These are phyloP conservation scores for Lysandra coridon DNA, from an alignment of 2,888 invertebrate genomes.

Conservation along the genomic window DNA sequence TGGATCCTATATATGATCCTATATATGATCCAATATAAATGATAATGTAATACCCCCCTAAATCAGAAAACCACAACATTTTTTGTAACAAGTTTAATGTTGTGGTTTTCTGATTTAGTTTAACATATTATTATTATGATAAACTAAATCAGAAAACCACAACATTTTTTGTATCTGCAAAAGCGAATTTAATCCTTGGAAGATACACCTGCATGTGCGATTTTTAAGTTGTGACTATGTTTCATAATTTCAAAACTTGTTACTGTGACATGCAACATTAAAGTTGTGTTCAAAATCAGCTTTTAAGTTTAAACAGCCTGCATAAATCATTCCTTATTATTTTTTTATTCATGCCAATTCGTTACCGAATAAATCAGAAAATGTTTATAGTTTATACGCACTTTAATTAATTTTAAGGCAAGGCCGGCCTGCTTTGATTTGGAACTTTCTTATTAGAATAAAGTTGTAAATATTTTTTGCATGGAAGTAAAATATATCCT, in stretches of 20 bases:
- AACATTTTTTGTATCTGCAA: background rate
- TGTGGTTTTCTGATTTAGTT: too few species aligned
- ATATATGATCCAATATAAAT: too few species aligned
- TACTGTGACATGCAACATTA: background rate
- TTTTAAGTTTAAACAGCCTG: too few species aligned
- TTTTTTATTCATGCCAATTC: background rate
- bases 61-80: too few species aligned
- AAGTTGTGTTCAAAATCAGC: background rate
- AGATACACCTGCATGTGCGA: background rate
- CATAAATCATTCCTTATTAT: background rate
- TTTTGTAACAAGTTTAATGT: too few species aligned
- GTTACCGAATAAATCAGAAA: background rate
- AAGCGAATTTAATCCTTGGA: background rate
- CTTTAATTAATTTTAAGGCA: background rate
- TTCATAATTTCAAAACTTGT: background rate
- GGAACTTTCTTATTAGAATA: background rate
- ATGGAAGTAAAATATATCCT: background rate
- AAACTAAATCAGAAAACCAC: background rate
- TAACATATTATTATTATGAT: background rate
- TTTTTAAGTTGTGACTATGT: background rate
- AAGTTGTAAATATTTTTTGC: background rate
- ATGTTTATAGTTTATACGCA: background rate
- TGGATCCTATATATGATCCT: too few species aligned
- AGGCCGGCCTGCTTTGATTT: background rate
- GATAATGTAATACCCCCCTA: too few species aligned